phyloP scores from a whole-genome alignment of 2,888 invertebrate genomes.

The Diaprepes abbreviatus region DNA sequence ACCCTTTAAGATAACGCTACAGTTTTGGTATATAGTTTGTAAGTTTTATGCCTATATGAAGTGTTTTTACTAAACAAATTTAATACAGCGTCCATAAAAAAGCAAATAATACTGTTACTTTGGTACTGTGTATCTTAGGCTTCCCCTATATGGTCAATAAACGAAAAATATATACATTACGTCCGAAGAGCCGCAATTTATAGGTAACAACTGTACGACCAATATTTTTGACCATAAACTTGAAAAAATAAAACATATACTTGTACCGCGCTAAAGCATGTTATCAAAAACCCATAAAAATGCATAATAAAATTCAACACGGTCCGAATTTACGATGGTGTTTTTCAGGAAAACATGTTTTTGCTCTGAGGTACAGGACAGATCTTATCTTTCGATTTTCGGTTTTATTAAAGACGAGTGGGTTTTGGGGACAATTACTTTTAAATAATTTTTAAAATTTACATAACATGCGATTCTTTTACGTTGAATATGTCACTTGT shows the following conservation, averaged over 20 bases:
- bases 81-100: too few relatives aligned
- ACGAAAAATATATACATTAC: not conserved
- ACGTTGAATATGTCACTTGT: too few relatives aligned
- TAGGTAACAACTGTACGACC: not conserved
- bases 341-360: constrained; percentile 39
- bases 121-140: too few relatives aligned
- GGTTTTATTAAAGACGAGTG: constrained; percentile 31
- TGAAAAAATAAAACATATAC: constrained; percentile 32
- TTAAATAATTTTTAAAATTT: constrained; percentile 4
- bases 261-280: constrained; percentile 30
- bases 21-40: too few relatives aligned
- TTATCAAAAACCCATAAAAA: constrained; percentile 50
- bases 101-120: too few relatives aligned
- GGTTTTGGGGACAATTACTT: constrained; percentile 29
- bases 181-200: not conserved
- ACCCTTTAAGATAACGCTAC: too few relatives aligned
- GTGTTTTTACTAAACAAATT: too few relatives aligned
- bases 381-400: constrained; percentile 46
- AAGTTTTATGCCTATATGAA: too few relatives aligned
- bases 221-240: constrained; percentile 22
- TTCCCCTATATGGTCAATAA: too few relatives aligned
- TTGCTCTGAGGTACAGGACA: constrained; percentile 39
- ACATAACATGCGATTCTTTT: too few relatives aligned
- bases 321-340: constrained; percentile 45
- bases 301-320: constrained; percentile 49